A percentile compares a stretch with the other conserved stretches of the same genome.
phyloP scores from a whole-genome alignment of 2,888 invertebrate genomes.

The Eretmocerus hayati region DNA sequence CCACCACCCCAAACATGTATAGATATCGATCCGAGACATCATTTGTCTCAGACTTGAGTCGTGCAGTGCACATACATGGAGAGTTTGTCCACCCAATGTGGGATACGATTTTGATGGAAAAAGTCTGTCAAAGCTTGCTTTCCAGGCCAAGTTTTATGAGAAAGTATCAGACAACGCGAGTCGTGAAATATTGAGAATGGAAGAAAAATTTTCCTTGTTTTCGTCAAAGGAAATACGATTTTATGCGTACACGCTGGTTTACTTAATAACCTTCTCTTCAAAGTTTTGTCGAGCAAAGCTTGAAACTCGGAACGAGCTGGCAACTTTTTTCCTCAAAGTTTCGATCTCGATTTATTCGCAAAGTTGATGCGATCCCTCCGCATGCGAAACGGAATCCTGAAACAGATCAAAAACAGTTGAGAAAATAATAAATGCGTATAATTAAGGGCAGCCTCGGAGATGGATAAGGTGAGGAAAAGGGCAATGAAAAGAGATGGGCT shows the following conservation, averaged over 20 bases:
- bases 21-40: too few species aligned
- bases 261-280: constrained; percentile 12
- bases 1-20: too few species aligned
- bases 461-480: neutral
- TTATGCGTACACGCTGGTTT: neutral
- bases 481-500: neutral
- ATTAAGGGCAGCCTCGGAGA: neutral
- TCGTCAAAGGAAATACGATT: neutral
- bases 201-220: neutral
- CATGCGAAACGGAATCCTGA: constrained; percentile 20
- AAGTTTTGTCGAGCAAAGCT: constrained; percentile 17
- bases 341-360: constrained; percentile 38
- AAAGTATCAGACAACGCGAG: too few species aligned
- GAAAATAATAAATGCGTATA: neutral
- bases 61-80: too few species aligned
- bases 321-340: constrained; percentile 16
- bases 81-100: too few species aligned
- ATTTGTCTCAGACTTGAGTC: too few species aligned
- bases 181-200: neutral
- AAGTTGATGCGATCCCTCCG: constrained; percentile 42
- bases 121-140: too few species aligned
- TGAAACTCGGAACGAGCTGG: neutral
- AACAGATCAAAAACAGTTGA: constrained; percentile 15
- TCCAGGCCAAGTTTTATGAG: too few species aligned
- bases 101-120: too few species aligned